Conservation (phyloP, 2,797 vertebrate species). For the Threskiornis aethiopicus region DNA sequence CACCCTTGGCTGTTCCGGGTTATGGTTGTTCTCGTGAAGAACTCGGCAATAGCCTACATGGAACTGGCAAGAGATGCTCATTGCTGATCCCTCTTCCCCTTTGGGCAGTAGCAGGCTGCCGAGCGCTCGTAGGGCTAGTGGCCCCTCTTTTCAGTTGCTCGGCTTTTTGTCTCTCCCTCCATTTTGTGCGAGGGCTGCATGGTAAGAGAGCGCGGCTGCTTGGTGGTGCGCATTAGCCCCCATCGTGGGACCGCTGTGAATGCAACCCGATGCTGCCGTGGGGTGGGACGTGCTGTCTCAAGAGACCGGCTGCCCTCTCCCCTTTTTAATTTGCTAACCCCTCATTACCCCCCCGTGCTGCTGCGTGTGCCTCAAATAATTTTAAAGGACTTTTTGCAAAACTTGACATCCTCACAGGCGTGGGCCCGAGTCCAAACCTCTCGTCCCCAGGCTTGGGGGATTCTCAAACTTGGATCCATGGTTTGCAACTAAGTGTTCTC, state of each 20-base stretch:
- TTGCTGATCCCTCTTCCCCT: background rate
- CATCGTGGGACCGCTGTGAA: background rate
- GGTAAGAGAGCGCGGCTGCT: background rate
- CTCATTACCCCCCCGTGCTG: background rate
- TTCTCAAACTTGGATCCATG: slow-evolving; percentile 36
- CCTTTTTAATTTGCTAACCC: background rate
- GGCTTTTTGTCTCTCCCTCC: background rate
- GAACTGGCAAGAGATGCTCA: background rate
- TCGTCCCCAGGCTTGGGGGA: background rate
- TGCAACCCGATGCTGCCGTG: fast-evolving
- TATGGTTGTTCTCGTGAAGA: slow-evolving; percentile 1
- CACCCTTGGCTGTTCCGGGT: slow-evolving; percentile 2
- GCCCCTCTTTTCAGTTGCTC: background rate
- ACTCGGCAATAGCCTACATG: background rate
- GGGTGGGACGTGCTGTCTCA: background rate
- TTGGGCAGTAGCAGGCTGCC: background rate
- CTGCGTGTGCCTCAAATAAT: background rate
- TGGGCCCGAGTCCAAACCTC: background rate
- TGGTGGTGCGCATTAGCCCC: background rate
- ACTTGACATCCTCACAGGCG: background rate
- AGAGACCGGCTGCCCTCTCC: background rate
- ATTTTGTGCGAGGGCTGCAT: background rate
- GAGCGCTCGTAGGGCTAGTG: background rate
- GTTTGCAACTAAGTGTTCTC: slow-evolving; percentile 58
- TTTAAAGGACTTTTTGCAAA: slow-evolving; percentile 7